Evolutionary conservation across 2,113 vertebrate species (phyloP).

Genomic region (Neopipo cinnamomea): DNA sequence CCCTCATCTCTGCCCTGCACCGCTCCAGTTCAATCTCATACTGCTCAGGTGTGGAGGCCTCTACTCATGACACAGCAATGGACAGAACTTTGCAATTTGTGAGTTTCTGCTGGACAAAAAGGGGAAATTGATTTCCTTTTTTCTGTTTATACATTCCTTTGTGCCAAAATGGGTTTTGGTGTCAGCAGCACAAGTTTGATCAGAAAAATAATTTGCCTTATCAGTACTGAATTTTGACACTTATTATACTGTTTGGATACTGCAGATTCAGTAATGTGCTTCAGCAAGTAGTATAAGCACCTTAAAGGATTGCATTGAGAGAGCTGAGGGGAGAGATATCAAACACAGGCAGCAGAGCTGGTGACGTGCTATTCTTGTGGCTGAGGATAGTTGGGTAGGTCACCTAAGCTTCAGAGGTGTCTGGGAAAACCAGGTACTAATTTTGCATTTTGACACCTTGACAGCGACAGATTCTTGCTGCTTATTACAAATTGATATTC

Average conservation of each 20-base stretch:
- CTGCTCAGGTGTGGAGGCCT: fast-evolving
- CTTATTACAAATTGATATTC: conserved; percentile 26
- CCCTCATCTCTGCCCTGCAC: not conserved
- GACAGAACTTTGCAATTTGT: not conserved
- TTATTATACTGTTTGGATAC: not conserved
- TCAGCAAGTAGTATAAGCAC: not conserved
- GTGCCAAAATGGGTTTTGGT: not conserved
- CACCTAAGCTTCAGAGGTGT: not conserved
- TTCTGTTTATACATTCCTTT: not conserved
- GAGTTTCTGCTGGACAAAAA: not conserved
- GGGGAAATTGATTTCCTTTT: not conserved
- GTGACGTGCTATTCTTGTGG: not conserved
- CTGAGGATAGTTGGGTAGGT: not conserved
- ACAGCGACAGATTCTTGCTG: conserved; percentile 3
- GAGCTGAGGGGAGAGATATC: not conserved
- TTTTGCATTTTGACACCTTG: not conserved
- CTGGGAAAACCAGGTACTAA: not conserved
- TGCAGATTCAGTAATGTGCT: not conserved
- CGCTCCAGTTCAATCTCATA: not conserved
- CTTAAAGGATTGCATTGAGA: not conserved
- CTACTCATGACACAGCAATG: not conserved
- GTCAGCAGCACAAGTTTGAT: not conserved
- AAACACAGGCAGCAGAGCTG: not conserved
- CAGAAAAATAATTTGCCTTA: not conserved
- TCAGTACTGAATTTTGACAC: not conserved